These are phyloP conservation scores for Phyllotis vaccarum DNA, from an alignment of 2,797 vertebrate species.

Conservation along the genomic window DNA sequence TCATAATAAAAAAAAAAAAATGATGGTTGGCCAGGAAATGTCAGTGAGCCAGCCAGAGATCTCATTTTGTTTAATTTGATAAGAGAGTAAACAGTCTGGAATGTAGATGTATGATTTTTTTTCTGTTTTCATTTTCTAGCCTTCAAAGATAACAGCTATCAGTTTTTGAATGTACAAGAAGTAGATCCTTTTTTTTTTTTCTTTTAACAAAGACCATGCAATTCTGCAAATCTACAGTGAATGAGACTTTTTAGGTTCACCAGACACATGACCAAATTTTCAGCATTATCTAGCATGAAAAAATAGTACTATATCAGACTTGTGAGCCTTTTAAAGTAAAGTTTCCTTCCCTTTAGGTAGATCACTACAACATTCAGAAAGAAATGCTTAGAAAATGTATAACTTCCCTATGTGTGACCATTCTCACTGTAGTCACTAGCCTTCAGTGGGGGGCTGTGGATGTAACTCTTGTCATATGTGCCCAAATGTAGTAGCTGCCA, in stretches of 20 bases:
- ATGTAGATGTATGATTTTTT: conserved; percentile 47
- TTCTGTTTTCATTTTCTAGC: conserved; percentile 65
- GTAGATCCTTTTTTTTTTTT: background rate
- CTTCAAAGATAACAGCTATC: conserved; percentile 7
- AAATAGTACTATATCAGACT: background rate
- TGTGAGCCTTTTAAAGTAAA: conserved; percentile 29
- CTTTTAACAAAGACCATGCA: conserved; percentile 15
- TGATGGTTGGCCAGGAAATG: conserved; percentile 68
- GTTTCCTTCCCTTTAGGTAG: background rate
- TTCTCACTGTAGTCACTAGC: background rate
- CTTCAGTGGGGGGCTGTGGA: background rate
- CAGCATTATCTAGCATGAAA: background rate
- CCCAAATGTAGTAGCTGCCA: conserved; percentile 7
- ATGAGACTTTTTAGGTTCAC: conserved; percentile 39
- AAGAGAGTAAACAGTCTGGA: conserved; percentile 65
- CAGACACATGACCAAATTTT: background rate
- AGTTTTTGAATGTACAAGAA: background rate
- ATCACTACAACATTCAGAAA: conserved; percentile 35
- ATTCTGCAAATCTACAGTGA: conserved; percentile 5
- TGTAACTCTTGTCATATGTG: background rate
- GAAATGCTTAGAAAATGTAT: conserved; percentile 18
- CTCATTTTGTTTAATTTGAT: conserved; percentile 71
- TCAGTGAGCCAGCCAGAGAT: conserved; percentile 42
- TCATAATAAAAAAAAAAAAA: conserved; percentile 25
- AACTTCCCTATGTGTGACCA: background rate